phyloP scores from a whole-genome alignment of 2,888 invertebrate genomes.

The Pogonocherus hispidulus region DNA sequence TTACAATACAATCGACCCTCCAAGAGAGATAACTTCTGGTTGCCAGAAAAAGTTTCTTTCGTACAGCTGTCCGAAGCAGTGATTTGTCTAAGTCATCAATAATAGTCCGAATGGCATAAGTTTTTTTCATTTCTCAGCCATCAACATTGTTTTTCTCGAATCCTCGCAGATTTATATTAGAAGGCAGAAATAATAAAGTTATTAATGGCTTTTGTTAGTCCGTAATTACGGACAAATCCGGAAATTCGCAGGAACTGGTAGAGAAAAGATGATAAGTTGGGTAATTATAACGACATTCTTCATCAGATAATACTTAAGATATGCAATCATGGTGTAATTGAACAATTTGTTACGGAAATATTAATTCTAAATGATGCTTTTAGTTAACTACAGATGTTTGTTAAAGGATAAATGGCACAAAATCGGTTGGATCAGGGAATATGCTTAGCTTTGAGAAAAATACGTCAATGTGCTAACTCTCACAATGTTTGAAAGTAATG shows the following conservation, averaged over 20 bases:
- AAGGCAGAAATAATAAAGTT: constrained; percentile 6
- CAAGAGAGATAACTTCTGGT: not conserved
- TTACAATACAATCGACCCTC: not conserved
- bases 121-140: not conserved
- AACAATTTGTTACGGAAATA: not conserved
- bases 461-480: no score
- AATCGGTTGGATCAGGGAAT: no score
- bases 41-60: not conserved
- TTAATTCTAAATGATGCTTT: no score
- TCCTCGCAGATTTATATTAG: constrained; percentile 4
- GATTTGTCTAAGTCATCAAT: constrained; percentile 4
- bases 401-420: no score
- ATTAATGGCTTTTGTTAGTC: constrained; percentile 6
- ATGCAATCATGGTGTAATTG: not conserved
- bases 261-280: constrained; percentile 1
- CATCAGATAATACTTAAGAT: not conserved
- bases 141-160: constrained; percentile 1
- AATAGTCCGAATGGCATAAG: constrained; percentile 4
- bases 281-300: not conserved
- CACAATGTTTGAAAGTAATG: no score
- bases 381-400: no score
- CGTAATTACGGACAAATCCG: constrained; percentile 4
- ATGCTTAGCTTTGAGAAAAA: no score
- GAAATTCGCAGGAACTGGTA: not conserved
- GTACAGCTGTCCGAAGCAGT: not conserved